These are phyloP conservation scores for Camelus bactrianus DNA, from an alignment of 2,113 vertebrate genomes.

Conservation along the genomic window DNA sequence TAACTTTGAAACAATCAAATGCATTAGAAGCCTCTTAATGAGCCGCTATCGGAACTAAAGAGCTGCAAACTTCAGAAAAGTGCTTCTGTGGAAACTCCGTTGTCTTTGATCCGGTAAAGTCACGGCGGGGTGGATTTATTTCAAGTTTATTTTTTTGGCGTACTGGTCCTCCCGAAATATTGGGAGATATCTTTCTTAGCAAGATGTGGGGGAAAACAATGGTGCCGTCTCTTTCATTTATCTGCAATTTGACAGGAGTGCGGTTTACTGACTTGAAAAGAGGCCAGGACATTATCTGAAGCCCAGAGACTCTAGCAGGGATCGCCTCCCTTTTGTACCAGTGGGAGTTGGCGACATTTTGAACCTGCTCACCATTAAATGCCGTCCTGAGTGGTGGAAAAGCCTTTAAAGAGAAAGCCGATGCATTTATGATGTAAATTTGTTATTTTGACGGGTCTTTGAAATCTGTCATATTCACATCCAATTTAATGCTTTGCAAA, in stretches of 20 bases:
- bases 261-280: conserved; percentile 91
- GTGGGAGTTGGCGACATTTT: conserved; percentile 95
- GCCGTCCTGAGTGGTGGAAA: conserved; percentile 94
- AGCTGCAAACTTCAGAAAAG: conserved; percentile 91
- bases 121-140: conserved; percentile 93
- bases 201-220: conserved; percentile 89
- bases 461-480: conserved; percentile 94
- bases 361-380: conserved; percentile 97
- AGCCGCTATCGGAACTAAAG: conserved; percentile 93
- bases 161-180: conserved; percentile 90
- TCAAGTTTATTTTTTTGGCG: conserved; percentile 90
- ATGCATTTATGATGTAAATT: conserved; percentile 98
- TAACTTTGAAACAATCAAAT: conserved; percentile 94
- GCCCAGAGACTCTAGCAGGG: conserved; percentile 90
- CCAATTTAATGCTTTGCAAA: conserved; percentile 93
- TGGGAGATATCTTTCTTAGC: conserved; percentile 90
- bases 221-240: conserved; percentile 89
- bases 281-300: conserved; percentile 91
- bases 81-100: conserved; percentile 89
- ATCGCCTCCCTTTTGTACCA: conserved; percentile 92
- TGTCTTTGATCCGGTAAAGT: conserved; percentile 94
- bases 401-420: conserved; percentile 92
- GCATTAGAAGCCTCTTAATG: conserved; percentile 95
- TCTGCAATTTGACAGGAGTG: conserved; percentile 90
- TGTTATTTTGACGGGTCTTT: conserved; percentile 95